Conservation (phyloP, 2,888 invertebrate genomes). For the Cosmia trapezina region DNA sequence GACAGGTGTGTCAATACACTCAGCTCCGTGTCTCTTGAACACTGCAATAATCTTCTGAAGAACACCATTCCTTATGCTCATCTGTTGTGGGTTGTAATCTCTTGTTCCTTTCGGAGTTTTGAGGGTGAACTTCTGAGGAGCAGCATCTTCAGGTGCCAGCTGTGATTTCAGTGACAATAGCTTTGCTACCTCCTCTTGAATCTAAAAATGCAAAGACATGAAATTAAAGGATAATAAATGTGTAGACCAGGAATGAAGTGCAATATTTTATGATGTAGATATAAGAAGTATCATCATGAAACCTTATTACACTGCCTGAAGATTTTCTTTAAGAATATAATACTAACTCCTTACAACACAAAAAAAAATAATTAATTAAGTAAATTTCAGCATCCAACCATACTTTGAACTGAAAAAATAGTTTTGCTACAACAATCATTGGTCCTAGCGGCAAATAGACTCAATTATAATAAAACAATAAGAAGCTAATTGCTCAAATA, state of each 20-base stretch:
- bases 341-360: too few relatives aligned
- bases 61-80: constrained; percentile 96
- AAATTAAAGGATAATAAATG: neutral
- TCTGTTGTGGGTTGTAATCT: constrained; percentile 98
- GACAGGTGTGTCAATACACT: constrained; percentile 99
- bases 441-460: neutral
- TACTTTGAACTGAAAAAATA: neutral
- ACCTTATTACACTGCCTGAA: neutral
- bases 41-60: constrained; percentile 96
- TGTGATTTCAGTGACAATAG: constrained; percentile 95
- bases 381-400: too few relatives aligned
- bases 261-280: neutral
- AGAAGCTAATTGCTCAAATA: constrained; percentile 25
- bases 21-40: constrained; percentile 99
- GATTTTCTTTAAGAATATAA: neutral
- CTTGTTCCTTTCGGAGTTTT: constrained; percentile 98
- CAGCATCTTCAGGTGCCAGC: constrained; percentile 90
- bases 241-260: neutral
- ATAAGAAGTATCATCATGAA: neutral
- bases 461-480: constrained; percentile 19
- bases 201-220: constrained; percentile 88
- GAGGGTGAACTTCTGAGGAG: constrained; percentile 94
- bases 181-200: constrained; percentile 95
- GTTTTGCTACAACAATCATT: neutral
- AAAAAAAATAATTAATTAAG: too few relatives aligned